A percentile compares a stretch with the other conserved stretches of the same genome.
Evolutionary conservation across 1,140 invertebrate species (phyloP).

Genomic region (Rhopalosiphum padi): DNA sequence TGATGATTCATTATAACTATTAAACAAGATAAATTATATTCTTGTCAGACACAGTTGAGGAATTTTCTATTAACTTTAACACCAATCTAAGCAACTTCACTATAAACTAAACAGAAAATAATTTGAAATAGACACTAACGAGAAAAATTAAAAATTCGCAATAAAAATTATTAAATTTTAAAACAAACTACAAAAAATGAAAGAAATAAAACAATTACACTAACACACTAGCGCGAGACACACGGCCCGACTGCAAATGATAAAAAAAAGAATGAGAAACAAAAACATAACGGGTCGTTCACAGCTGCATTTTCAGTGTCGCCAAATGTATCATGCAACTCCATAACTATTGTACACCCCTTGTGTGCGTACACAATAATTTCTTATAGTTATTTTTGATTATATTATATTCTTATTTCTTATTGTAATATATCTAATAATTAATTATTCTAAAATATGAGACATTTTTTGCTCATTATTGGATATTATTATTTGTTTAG

Average conservation of each 20-base stretch:
- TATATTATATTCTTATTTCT: too few species aligned
- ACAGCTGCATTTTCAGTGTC: conserved; percentile 50
- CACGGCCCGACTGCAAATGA: conserved; percentile 42
- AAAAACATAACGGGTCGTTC: conserved; percentile 57
- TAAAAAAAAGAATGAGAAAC: conserved; percentile 42
- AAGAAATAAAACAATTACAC: neutral
- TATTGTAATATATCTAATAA: too few species aligned
- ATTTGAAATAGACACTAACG: neutral
- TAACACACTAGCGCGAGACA: conserved; percentile 32
- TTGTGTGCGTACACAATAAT: neutral
- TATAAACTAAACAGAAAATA: neutral
- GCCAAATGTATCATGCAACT: neutral
- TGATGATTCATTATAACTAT: neutral
- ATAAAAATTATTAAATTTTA: neutral
- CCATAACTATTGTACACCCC: neutral
- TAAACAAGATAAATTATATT: neutral
- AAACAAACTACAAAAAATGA: neutral
- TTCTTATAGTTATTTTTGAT: neutral
- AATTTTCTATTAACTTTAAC: conserved; percentile 5
- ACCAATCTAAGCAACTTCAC: neutral
- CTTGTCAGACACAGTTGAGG: neutral
- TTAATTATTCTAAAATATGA: too few species aligned
- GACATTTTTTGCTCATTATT: too few species aligned
- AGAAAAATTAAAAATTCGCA: neutral
- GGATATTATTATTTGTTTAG: too few species aligned